phyloP scores from a whole-genome alignment of 1,140 invertebrate genomes.

The Eriosoma lanigerum region DNA sequence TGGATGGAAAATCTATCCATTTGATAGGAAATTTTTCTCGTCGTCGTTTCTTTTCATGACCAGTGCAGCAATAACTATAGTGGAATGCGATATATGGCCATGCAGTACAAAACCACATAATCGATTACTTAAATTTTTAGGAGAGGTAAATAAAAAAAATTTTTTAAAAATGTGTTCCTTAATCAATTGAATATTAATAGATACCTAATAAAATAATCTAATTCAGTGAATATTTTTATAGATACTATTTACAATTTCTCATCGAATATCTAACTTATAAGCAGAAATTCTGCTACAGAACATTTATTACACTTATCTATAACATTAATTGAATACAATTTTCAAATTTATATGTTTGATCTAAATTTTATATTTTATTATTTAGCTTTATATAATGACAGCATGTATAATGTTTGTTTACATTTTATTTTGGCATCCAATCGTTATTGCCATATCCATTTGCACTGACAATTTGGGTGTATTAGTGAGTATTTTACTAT shows the following conservation, averaged over 20 bases:
- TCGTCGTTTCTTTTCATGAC: constrained; percentile 20
- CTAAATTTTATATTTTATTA: neutral
- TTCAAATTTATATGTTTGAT: neutral
- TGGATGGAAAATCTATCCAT: constrained; percentile 19
- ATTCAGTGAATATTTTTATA: neutral
- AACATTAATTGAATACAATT: no score
- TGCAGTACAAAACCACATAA: constrained; percentile 11
- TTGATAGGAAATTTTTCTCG: neutral
- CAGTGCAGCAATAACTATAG: neutral
- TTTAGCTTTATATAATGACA: constrained; percentile 20
- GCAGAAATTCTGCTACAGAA: no score
- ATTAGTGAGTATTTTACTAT: constrained; percentile 1
- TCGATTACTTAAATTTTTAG: neutral
- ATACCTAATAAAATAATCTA: neutral
- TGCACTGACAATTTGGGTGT: neutral
- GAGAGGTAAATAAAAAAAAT: neutral
- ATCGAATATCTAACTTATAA: no score
- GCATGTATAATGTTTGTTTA: neutral
- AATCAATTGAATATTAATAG: no score
- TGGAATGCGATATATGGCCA: constrained; percentile 16
- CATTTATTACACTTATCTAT: no score
- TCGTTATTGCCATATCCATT: constrained; percentile 17
- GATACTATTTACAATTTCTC: neutral
- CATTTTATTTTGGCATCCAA: constrained; percentile 30
- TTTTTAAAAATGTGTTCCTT: no score